Evolutionary conservation across 2,888 invertebrate species (phyloP).

Genomic region (Margaritifera margaritifera): DNA sequence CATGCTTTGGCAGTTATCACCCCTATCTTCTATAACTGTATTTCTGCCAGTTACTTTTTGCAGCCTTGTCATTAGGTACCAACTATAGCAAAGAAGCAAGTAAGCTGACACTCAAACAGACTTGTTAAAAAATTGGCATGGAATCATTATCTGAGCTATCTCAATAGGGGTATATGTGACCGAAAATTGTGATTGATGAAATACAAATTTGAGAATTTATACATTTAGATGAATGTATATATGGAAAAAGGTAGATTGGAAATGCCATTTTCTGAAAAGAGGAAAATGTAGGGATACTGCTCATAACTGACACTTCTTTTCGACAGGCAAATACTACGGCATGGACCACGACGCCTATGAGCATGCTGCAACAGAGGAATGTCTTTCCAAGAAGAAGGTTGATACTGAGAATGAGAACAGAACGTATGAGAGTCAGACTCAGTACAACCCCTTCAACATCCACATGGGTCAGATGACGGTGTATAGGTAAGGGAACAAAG

Average conservation of each 20-base stretch:
- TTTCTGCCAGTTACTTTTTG: too few relatives aligned
- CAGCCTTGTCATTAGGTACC: too few relatives aligned
- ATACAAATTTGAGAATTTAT: not conserved
- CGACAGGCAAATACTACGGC: slow-evolving; percentile 71
- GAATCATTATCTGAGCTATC: too few relatives aligned
- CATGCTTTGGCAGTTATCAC: too few relatives aligned
- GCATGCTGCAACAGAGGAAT: slow-evolving; percentile 72
- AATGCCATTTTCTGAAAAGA: not conserved
- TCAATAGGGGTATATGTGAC: too few relatives aligned
- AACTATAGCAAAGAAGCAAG: too few relatives aligned
- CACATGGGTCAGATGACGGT: slow-evolving; percentile 82
- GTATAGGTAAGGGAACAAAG: slow-evolving; percentile 72
- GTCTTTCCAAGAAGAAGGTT: slow-evolving; percentile 64
- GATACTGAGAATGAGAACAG: slow-evolving; percentile 45
- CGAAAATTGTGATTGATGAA: too few relatives aligned
- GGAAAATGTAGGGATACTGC: too few relatives aligned
- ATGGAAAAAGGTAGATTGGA: not conserved
- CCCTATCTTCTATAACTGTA: too few relatives aligned
- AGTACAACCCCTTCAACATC: slow-evolving; percentile 73
- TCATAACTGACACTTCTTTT: too few relatives aligned
- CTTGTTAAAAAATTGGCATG: too few relatives aligned
- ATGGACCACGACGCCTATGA: slow-evolving; percentile 74
- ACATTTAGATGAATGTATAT: not conserved
- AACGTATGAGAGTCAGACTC: slow-evolving; percentile 60
- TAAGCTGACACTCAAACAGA: too few relatives aligned